A percentile compares a stretch with the other conserved stretches of the same genome.
These are phyloP conservation scores for Enteromius mattozi DNA, from an alignment of 2,797 vertebrate genomes.

Conservation along the genomic window DNA sequence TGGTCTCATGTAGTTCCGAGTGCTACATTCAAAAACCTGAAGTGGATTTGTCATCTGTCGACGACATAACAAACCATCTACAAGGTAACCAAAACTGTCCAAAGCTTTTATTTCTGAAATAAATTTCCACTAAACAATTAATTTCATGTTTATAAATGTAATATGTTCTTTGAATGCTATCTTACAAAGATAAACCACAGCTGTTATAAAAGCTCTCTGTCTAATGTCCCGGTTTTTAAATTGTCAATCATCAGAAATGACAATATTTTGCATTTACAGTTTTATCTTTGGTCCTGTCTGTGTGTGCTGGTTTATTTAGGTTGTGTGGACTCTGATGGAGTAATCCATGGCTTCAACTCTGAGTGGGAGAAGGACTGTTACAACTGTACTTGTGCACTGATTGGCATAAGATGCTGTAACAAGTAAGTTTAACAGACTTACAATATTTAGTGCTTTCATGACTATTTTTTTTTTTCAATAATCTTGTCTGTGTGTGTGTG, in stretches of 20 bases:
- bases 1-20: slow-evolving; percentile 26
- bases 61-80: not conserved
- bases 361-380: slow-evolving; percentile 32
- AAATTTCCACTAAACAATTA: not conserved
- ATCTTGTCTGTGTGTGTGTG: not conserved
- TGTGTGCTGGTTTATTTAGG: slow-evolving; percentile 20
- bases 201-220: not conserved
- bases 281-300: not conserved
- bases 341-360: slow-evolving; percentile 14
- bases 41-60: not conserved
- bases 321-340: slow-evolving; percentile 25
- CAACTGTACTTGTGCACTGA: slow-evolving; percentile 7
- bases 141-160: not conserved
- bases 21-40: slow-evolving; percentile 35
- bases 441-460: not conserved
- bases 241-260: not conserved
- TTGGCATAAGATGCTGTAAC: slow-evolving; percentile 37
- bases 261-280: not conserved
- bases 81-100: not conserved
- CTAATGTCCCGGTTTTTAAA: not conserved
- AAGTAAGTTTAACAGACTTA: slow-evolving; percentile 20
- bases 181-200: not conserved
- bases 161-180: not conserved
- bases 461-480: slow-evolving; percentile 65
- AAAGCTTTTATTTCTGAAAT: not conserved